Percentiles rank a stretch among this genome's conserved stretches.
phyloP scores from a whole-genome alignment of 2,797 vertebrate species.

The Pangasius mekongensis region DNA sequence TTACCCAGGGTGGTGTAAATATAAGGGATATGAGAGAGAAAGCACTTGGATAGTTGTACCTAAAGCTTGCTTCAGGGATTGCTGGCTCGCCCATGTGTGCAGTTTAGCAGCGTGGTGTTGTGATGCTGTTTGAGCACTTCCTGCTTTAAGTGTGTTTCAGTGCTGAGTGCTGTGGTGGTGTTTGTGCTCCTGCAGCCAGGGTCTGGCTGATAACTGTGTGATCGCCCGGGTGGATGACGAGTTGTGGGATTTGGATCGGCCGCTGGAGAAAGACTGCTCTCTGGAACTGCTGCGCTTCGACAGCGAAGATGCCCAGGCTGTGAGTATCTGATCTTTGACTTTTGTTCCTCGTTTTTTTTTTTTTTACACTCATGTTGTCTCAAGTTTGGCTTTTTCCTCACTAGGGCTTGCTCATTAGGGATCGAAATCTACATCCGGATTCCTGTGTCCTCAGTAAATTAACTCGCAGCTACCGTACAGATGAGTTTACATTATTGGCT shows the following conservation, averaged over 20 bases:
- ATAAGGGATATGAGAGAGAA: not conserved
- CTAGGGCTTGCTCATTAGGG: not conserved
- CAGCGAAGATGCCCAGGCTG: conserved; percentile 87
- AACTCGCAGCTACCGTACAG: not conserved
- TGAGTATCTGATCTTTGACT: conserved; percentile 68
- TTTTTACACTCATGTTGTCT: not conserved
- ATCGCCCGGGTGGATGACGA: conserved; percentile 86
- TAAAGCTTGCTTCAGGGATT: not conserved
- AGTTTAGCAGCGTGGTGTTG: not conserved
- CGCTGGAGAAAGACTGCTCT: conserved; percentile 82
- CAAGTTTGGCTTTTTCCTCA: not conserved
- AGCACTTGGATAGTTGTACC: not conserved
- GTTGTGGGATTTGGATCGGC: conserved; percentile 91
- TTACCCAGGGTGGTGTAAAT: not conserved
- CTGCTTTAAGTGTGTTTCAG: not conserved
- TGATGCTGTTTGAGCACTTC: not conserved
- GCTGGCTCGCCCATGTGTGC: not conserved
- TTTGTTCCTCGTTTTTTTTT: not conserved
- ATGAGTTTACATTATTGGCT: not conserved
- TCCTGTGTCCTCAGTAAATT: not conserved
- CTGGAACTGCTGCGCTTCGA: conserved; percentile 89
- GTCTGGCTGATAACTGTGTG: conserved; percentile 83
- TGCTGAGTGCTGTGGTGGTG: not conserved
- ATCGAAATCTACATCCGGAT: not conserved
- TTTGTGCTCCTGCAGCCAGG: conserved; percentile 70